Conservation (phyloP, 2,113 vertebrate species). For the Mormoops blainvillei region DNA sequence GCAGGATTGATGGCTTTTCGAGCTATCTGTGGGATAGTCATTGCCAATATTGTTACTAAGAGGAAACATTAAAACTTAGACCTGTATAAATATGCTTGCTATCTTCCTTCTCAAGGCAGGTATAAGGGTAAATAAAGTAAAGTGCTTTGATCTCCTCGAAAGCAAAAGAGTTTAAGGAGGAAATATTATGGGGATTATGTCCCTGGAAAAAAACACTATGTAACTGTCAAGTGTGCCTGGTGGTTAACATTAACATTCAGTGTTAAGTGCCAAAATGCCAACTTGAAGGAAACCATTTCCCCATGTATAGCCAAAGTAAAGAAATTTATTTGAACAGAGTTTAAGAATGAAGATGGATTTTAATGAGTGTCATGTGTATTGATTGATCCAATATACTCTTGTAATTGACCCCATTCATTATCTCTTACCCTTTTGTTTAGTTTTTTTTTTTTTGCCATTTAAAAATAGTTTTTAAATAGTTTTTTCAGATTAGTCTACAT, state of each 20-base stretch:
- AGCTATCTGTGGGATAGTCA: background rate
- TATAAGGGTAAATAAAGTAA: background rate
- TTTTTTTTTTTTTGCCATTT: background rate
- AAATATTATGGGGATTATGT: slow-evolving; percentile 2
- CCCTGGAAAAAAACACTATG: background rate
- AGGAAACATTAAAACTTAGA: background rate
- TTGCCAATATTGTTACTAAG: background rate
- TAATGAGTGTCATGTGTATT: background rate
- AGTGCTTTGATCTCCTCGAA: slow-evolving; percentile 31
- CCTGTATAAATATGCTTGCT: background rate
- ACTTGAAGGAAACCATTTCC: background rate
- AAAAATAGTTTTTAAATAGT: background rate
- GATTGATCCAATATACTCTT: background rate
- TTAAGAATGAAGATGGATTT: slow-evolving; percentile 8
- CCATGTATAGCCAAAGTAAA: background rate
- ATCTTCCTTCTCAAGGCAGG: background rate
- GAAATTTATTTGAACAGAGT: background rate
- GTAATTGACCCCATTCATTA: background rate
- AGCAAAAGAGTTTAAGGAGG: slow-evolving; percentile 31
- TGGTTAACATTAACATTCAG: background rate
- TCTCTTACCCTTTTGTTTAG: background rate
- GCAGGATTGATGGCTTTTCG: background rate
- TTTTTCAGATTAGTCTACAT: background rate
- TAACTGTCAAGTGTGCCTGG: background rate
- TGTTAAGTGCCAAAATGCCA: background rate